Percentiles rank a stretch among this genome's conserved stretches.
These are phyloP conservation scores for Geopemphigus sp. DNA, from an alignment of 1,140 invertebrate species.

Conservation along the genomic window DNA sequence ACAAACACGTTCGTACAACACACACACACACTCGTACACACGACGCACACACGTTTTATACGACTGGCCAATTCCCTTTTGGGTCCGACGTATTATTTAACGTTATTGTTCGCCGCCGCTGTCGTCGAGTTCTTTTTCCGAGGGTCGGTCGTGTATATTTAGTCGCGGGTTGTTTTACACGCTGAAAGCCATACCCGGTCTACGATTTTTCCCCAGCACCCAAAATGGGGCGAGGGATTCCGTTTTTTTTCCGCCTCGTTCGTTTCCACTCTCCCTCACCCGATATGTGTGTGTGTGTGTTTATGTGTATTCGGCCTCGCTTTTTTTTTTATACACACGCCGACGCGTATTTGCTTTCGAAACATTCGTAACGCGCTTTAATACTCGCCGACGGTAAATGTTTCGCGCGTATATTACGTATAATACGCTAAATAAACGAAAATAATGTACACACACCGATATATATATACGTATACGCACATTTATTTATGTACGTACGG, in stretches of 20 bases:
- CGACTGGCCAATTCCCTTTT: background rate
- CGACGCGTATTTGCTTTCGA: background rate
- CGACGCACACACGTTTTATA: background rate
- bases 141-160: no score
- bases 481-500: background rate
- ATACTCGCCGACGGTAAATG: background rate
- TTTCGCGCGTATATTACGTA: background rate
- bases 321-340: background rate
- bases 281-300: background rate
- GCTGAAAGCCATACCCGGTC: no score
- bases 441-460: background rate
- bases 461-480: background rate
- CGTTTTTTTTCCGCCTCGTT: background rate
- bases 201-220: background rate
- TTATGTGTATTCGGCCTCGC: background rate
- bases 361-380: background rate
- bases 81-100: background rate
- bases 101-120: constrained; percentile 4
- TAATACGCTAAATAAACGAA: background rate
- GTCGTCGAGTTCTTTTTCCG: background rate
- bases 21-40: background rate
- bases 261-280: background rate
- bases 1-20: constrained; percentile 8
- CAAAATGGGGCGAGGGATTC: background rate
- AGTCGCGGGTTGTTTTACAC: no score